Evolutionary conservation across 2,888 invertebrate species (phyloP).

Genomic region (Cerceris ruficornis): DNA sequence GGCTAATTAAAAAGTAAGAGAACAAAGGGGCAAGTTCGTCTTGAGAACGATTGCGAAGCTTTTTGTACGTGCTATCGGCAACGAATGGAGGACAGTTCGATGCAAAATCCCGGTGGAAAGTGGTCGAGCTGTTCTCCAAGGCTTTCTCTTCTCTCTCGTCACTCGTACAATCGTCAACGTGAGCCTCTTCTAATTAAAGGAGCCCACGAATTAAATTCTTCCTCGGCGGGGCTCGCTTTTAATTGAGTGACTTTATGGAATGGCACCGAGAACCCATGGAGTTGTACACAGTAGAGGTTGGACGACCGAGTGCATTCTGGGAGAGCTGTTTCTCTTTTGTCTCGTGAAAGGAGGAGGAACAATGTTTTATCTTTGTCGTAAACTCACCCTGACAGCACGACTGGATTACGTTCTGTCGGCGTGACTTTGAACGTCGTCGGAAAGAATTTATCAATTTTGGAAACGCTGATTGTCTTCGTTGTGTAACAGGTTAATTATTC

Average conservation of each 20-base stretch:
- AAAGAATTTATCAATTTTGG: too few species aligned
- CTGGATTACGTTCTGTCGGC: too few species aligned
- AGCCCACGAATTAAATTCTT: slow-evolving; percentile 30
- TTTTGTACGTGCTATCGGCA: slow-evolving; percentile 23
- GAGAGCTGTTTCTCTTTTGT: too few species aligned
- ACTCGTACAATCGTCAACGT: slow-evolving; percentile 3
- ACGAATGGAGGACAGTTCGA: slow-evolving; percentile 14
- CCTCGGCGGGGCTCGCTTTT: slow-evolving; percentile 21
- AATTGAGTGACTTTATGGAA: slow-evolving; percentile 25
- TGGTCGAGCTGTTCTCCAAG: slow-evolving; percentile 2
- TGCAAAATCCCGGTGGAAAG: neutral
- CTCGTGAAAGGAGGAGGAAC: too few species aligned
- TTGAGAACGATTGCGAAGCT: slow-evolving; percentile 28
- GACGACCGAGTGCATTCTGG: too few species aligned
- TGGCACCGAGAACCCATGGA: neutral
- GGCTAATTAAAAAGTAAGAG: neutral
- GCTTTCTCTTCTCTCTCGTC: neutral
- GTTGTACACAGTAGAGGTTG: neutral
- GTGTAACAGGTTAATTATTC: too few species aligned
- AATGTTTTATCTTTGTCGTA: too few species aligned
- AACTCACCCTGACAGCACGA: too few species aligned
- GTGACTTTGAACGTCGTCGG: too few species aligned
- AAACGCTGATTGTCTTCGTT: too few species aligned
- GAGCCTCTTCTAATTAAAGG: slow-evolving; percentile 43
- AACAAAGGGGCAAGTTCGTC: neutral